Conservation (phyloP, 2,113 vertebrate genomes). For the Cinclus cinclus region DNA sequence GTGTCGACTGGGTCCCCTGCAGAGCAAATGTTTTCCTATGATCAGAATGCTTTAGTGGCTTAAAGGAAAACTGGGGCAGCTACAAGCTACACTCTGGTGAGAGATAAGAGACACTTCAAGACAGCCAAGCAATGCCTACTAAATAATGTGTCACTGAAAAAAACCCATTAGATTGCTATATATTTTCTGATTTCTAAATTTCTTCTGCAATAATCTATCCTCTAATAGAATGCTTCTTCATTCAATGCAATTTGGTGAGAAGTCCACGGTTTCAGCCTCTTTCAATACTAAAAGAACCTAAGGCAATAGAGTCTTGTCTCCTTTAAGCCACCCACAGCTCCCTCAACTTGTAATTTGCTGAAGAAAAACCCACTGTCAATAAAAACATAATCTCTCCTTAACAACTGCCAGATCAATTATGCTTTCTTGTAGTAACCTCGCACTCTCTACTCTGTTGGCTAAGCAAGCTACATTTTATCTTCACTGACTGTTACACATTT, state of each 20-base stretch:
- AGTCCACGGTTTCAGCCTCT: neutral
- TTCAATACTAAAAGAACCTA: neutral
- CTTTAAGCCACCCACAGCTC: neutral
- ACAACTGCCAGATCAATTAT: neutral
- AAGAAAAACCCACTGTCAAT: neutral
- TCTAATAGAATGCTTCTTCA: neutral
- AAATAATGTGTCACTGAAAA: neutral
- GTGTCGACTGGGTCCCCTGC: slow-evolving; percentile 95
- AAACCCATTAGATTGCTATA: neutral
- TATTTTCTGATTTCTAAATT: neutral
- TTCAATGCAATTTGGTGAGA: neutral
- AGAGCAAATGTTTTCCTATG: neutral
- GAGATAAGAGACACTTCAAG: neutral
- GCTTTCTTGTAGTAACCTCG: neutral
- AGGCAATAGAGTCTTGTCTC: neutral
- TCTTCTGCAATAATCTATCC: neutral
- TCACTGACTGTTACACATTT: neutral
- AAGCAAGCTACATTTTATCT: neutral
- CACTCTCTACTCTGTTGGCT: neutral
- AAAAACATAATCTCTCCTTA: neutral
- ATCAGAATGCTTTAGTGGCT: neutral
- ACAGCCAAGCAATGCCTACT: neutral
- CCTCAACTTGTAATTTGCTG: neutral
- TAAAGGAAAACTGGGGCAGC: neutral
- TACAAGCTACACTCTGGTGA: neutral